Evolutionary conservation across 2,888 invertebrate species (phyloP), one percentile per base, ranked within the genome.

Genomic region (Nemapogon koenigi): DNA sequence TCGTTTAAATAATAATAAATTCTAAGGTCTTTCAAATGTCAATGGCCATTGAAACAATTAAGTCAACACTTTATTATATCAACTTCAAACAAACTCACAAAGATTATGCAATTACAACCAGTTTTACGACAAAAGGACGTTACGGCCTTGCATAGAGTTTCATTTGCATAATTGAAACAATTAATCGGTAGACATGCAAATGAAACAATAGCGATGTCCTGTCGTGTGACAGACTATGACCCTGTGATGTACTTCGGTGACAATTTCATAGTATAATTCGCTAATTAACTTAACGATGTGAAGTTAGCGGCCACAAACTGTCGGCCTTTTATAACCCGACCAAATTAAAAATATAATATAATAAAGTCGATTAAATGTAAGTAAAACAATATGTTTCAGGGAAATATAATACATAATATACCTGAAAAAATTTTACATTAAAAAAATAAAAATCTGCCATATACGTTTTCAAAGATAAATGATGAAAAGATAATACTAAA

Each of bases 101-200:
- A 16, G 16, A n/a, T 31, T 31, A 17, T 31, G 31, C 15, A 31
- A 33, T 33, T 18, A n/a, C n/a, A n/a, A n/a, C n/a, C n/a, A n/a
- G n/a, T n/a, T n/a, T n/a, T n/a, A 33, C 13, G 3, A 10, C 18
- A 19, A 33, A 33, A 33, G 33, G 33, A 33, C 33, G 17, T 7
- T n/a, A 14, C 17, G 33, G 19, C 33, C 33, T 33, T 33, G 33
- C 33, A 11, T 7, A 13, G 2, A 17, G 47, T 39, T 46, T 40
- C 30, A 51, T 61, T 55, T 57, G 53, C 57, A 61, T 66, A 60
- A 62, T 59, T 55, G 50, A 50, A 52, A 38, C 46, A 52, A 61
- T 60, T 59, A 45, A 3, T 8, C 33, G 8, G 46, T 49, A 47
- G 51, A 53, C 58, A 70, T 71, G 69, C 68, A 67, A 70, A 70